Percentiles rank a stretch among this genome's conserved stretches.
These are phyloP conservation scores for Agrotis segetum DNA, from an alignment of 2,888 invertebrate genomes.

Conservation along the genomic window DNA sequence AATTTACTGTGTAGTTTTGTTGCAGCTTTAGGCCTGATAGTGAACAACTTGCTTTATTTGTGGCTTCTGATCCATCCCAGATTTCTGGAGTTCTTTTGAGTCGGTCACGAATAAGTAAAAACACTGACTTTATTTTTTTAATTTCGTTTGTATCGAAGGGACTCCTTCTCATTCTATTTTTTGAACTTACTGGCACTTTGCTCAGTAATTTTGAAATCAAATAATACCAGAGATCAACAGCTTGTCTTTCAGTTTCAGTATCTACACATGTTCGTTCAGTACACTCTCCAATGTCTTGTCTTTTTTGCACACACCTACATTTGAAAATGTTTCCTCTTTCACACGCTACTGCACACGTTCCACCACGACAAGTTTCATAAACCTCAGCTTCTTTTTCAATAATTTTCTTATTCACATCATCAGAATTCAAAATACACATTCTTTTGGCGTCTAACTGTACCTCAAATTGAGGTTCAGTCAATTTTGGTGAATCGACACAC, in stretches of 20 bases:
- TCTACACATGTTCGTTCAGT: slow-evolving; percentile 35
- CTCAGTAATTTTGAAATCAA: slow-evolving; percentile 27
- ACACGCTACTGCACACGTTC: slow-evolving; percentile 33
- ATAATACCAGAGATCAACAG: slow-evolving; percentile 26
- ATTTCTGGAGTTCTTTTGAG: slow-evolving; percentile 46
- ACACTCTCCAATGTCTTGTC: slow-evolving; percentile 36
- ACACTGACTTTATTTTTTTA: slow-evolving; percentile 43
- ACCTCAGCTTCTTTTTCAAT: slow-evolving; percentile 45
- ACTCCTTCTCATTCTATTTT: slow-evolving; percentile 19
- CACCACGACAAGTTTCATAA: slow-evolving; percentile 32
- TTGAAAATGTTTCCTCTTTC: slow-evolving; percentile 24
- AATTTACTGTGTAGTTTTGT: slow-evolving; percentile 6
- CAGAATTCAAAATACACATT: slow-evolving; percentile 73
- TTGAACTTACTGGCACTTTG: not conserved
- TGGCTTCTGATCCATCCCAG: slow-evolving; percentile 29
- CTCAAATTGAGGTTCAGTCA: slow-evolving; percentile 57
- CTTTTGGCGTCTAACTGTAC: slow-evolving; percentile 69
- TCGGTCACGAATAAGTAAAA: slow-evolving; percentile 43
- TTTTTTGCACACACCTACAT: slow-evolving; percentile 48
- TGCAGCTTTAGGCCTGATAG: slow-evolving; percentile 14
- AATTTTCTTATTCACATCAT: slow-evolving; percentile 68
- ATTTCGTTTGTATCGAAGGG: slow-evolving; percentile 31
- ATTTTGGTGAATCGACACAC: not conserved
- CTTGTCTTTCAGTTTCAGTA: not conserved
- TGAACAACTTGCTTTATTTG: slow-evolving; percentile 11